Evolutionary conservation across 2,888 invertebrate genomes (phyloP).

Genomic region (Ectemnius continuus): DNA sequence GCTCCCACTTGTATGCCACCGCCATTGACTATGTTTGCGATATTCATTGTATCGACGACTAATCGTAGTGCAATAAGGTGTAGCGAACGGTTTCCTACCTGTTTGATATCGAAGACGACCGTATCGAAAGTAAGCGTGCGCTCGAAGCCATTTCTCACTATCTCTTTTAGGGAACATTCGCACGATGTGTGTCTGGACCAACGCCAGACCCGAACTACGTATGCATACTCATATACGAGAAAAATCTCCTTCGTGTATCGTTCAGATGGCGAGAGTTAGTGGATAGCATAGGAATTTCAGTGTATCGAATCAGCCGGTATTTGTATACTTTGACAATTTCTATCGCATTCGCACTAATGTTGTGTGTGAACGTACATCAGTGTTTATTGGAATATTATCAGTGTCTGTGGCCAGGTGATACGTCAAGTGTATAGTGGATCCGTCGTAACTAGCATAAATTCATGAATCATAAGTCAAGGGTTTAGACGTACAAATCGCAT

Average conservation of each 20-base stretch:
- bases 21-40: slow-evolving; percentile 13
- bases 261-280: slow-evolving; percentile 2
- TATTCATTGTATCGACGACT: slow-evolving; percentile 26
- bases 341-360: too few species aligned
- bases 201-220: neutral
- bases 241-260: too few species aligned
- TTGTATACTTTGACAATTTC: too few species aligned
- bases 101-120: slow-evolving; percentile 41
- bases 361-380: too few species aligned
- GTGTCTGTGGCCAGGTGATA: too few species aligned
- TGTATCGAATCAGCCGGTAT: neutral
- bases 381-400: too few species aligned
- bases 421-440: too few species aligned
- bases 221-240: neutral
- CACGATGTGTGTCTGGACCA: neutral
- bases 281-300: slow-evolving; percentile 4
- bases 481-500: too few species aligned
- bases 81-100: slow-evolving; percentile 40
- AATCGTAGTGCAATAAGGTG: slow-evolving; percentile 28
- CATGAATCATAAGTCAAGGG: too few species aligned
- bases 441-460: too few species aligned
- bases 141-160: slow-evolving; percentile 18
- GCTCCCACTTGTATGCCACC: neutral
- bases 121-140: slow-evolving; percentile 46
- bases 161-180: slow-evolving; percentile 28